A percentile compares a stretch with the other conserved stretches of the same genome.
Evolutionary conservation across 2,797 vertebrate genomes (phyloP).

Genomic region (Syndactyla subalaris): DNA sequence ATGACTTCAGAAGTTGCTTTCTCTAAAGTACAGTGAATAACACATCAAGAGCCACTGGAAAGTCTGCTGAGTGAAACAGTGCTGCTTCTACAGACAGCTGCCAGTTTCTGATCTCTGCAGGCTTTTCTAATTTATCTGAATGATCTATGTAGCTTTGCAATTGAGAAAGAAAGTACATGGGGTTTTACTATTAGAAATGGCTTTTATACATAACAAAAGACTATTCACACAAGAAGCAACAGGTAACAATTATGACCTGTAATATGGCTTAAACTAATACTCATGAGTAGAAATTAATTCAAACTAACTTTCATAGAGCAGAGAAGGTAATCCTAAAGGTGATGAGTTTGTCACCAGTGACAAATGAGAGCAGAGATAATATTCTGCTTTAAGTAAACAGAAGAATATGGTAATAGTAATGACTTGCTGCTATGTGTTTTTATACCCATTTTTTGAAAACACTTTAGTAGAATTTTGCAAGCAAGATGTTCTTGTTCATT

Average conservation of each 20-base stretch:
- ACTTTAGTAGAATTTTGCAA: neutral
- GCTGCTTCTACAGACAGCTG: neutral
- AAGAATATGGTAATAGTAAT: neutral
- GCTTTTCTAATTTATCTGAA: neutral
- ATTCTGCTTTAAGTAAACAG: too few relatives aligned
- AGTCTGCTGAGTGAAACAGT: neutral
- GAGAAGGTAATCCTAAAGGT: neutral
- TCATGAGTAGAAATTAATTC: neutral
- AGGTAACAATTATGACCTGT: neutral
- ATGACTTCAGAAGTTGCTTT: neutral
- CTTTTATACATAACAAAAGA: neutral
- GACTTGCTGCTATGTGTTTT: rapidly evolving
- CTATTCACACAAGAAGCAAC: neutral
- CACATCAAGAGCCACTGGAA: neutral
- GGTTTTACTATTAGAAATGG: neutral
- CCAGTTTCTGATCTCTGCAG: neutral
- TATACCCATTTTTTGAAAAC: neutral
- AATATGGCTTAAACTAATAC: neutral
- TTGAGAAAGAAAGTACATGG: neutral
- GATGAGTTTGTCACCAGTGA: too few relatives aligned
- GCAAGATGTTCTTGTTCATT: neutral
- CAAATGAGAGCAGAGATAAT: too few relatives aligned
- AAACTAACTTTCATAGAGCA: neutral
- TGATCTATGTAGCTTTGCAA: neutral
- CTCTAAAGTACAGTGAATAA: neutral